Evolutionary conservation across 1,140 invertebrate species (phyloP).

Genomic region (Lepidurus arcticus): DNA sequence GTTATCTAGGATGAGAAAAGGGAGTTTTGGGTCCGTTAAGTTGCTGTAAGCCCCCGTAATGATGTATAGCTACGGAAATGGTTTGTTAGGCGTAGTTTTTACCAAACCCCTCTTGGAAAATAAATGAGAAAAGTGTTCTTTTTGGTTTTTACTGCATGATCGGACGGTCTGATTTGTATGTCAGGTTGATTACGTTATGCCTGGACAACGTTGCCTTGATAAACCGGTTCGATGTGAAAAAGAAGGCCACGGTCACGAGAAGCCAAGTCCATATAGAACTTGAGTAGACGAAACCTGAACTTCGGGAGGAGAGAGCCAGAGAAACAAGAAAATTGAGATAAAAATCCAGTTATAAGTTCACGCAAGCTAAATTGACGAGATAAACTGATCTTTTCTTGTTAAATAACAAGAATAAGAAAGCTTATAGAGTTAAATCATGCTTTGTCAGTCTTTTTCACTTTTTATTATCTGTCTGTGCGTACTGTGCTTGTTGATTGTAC

Average conservation of each 20-base stretch:
- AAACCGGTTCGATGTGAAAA: conserved; percentile 9
- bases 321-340: background rate
- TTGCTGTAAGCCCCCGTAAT: background rate
- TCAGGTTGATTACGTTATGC: background rate
- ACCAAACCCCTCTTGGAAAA: too few relatives aligned
- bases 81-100: too few relatives aligned
- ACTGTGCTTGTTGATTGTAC: background rate
- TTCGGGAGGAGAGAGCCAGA: background rate
- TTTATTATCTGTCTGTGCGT: background rate
- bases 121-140: background rate
- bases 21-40: background rate
- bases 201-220: background rate
- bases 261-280: background rate
- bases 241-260: background rate
- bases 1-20: background rate
- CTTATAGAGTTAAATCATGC: background rate
- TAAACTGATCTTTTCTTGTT: background rate
- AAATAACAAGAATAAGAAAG: background rate
- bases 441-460: background rate
- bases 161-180: background rate
- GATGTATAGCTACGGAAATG: background rate
- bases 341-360: conserved; percentile 1
- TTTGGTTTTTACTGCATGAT: background rate
- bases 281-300: background rate
- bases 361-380: background rate